These are phyloP conservation scores for Tenebrio molitor DNA, from an alignment of 1,140 invertebrate species.

Conservation along the genomic window DNA sequence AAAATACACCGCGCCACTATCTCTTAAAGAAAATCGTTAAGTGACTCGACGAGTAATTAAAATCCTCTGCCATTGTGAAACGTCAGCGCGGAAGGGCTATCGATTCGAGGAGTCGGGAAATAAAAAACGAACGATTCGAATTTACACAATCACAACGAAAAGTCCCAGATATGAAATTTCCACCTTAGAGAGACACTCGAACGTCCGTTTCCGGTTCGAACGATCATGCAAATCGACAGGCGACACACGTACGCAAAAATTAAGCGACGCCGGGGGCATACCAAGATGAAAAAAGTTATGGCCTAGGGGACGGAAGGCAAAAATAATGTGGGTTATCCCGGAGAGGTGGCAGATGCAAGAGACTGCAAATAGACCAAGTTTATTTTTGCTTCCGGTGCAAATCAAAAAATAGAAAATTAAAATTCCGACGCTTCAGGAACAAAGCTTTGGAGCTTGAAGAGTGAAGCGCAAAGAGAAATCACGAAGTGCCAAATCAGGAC, in stretches of 20 bases:
- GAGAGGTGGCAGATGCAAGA: too few relatives aligned
- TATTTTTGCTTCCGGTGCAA: too few relatives aligned
- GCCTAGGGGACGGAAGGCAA: too few relatives aligned
- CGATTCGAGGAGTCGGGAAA: constrained; percentile 6
- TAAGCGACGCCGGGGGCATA: too few relatives aligned
- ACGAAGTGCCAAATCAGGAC: too few relatives aligned
- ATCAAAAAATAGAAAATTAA: too few relatives aligned
- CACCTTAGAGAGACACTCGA: background rate
- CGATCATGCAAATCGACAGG: background rate
- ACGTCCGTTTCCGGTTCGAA: background rate
- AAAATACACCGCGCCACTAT: background rate
- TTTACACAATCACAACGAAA: constrained; percentile 26
- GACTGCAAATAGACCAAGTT: too few relatives aligned
- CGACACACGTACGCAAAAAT: background rate
- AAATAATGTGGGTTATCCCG: too few relatives aligned
- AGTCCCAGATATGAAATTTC: background rate
- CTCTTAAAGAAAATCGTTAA: background rate
- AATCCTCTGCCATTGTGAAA: constrained; percentile 19
- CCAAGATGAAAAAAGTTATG: too few relatives aligned
- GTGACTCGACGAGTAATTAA: constrained; percentile 11
- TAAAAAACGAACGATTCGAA: constrained; percentile 8
- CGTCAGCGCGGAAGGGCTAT: constrained; percentile 27
- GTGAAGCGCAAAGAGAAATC: too few relatives aligned
- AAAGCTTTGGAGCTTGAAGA: too few relatives aligned
- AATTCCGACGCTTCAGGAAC: too few relatives aligned